Evolutionary conservation across 2,113 vertebrate species (phyloP).

Genomic region (Vidua chalybeata): DNA sequence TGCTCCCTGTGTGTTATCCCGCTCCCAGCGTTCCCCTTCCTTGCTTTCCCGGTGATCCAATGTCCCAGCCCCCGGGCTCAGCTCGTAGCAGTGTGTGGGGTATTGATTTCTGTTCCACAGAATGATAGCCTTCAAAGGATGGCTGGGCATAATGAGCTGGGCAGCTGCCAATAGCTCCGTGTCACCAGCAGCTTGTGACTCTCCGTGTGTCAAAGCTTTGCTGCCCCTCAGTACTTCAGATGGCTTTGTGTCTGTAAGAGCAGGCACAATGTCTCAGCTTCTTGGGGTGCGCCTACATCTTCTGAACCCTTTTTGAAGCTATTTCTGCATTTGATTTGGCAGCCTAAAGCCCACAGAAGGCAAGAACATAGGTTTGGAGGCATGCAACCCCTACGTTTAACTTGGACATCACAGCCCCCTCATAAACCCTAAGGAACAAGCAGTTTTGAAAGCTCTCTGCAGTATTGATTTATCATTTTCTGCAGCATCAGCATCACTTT

Average conservation of each 20-base stretch:
- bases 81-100: neutral
- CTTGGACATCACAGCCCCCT: neutral
- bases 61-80: neutral
- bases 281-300: neutral
- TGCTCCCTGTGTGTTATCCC: rapidly evolving
- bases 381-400: neutral
- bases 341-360: neutral
- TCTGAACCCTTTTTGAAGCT: constrained; percentile 21
- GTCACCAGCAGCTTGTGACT: neutral
- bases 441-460: neutral
- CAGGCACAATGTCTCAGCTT: neutral
- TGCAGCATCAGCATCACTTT: constrained; percentile 30
- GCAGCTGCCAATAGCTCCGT: neutral
- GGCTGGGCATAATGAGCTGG: constrained; percentile 27
- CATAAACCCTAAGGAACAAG: neutral
- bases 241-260: constrained; percentile 17
- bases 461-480: constrained; percentile 3
- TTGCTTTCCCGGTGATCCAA: neutral
- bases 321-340: constrained; percentile 18
- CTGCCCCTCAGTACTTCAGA: constrained; percentile 18
- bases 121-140: neutral
- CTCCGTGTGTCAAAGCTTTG: neutral
- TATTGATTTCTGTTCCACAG: neutral
- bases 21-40: rapidly evolving
- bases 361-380: neutral